Evolutionary conservation across 2,888 invertebrate species (phyloP).

Genomic region (Leucozona laternaria): DNA sequence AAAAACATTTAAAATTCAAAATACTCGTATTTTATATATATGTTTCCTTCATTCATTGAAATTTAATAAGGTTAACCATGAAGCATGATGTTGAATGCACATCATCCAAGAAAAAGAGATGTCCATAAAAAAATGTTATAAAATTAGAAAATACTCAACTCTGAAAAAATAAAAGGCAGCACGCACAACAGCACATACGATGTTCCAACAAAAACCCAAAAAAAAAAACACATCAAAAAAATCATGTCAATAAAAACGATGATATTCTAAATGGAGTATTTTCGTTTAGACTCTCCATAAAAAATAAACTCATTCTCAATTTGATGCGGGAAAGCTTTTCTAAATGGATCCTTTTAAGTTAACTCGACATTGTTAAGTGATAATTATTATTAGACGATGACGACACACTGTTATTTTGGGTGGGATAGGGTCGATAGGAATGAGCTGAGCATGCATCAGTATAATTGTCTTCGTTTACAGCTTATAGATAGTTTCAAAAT

Average conservation of each 20-base stretch:
- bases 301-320: constrained; percentile 11
- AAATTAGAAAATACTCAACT: constrained; percentile 39
- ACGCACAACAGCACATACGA: constrained; percentile 16
- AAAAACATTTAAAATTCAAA: constrained; percentile 4
- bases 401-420: background rate
- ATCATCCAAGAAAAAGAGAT: background rate
- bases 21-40: background rate
- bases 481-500: background rate
- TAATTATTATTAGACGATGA: constrained; percentile 23
- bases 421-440: constrained; percentile 16
- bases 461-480: background rate
- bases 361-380: constrained; percentile 27
- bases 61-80: constrained; percentile 4
- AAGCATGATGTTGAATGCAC: constrained; percentile 7
- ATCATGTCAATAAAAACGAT: constrained; percentile 32
- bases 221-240: constrained; percentile 26
- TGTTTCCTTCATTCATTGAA: constrained; percentile 3
- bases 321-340: constrained; percentile 17
- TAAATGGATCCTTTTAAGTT: constrained; percentile 22
- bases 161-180: constrained; percentile 16
- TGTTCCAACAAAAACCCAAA: background rate
- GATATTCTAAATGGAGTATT: constrained; percentile 36
- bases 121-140: constrained; percentile 35
- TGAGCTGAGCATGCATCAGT: background rate
- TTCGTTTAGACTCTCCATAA: constrained; percentile 34